A percentile compares a stretch with the other conserved stretches of the same genome.
These are phyloP conservation scores for Sthenelais limicola DNA, from an alignment of 2,888 invertebrate species.

Conservation along the genomic window DNA sequence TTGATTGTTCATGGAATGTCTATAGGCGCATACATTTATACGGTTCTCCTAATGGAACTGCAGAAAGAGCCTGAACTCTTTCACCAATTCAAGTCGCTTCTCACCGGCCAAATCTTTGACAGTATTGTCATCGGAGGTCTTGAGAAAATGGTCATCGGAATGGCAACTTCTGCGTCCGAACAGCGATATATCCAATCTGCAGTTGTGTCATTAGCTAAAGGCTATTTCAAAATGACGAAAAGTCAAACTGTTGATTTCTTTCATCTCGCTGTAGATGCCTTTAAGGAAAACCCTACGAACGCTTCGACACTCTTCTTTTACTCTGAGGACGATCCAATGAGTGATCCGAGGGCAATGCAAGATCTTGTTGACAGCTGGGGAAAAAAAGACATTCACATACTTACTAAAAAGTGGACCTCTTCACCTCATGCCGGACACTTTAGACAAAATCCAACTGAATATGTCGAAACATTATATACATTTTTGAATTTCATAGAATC, in stretches of 20 bases:
- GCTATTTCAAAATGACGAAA: slow-evolving; percentile 56
- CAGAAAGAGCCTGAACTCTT: slow-evolving; percentile 45
- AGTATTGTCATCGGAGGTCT: slow-evolving; percentile 60
- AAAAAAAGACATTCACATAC: slow-evolving; percentile 3
- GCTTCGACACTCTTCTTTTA: slow-evolving; percentile 57
- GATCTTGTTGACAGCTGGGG: slow-evolving; percentile 53
- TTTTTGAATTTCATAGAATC: too few relatives aligned
- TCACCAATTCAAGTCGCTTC: slow-evolving; percentile 44
- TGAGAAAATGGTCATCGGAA: slow-evolving; percentile 56
- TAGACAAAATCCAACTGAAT: slow-evolving; percentile 7
- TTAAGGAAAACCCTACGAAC: slow-evolving; percentile 51
- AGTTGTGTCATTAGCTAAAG: slow-evolving; percentile 47
- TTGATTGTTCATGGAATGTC: slow-evolving; percentile 59
- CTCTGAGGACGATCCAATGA: slow-evolving; percentile 58
- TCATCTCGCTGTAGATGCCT: slow-evolving; percentile 52
- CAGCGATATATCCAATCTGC: slow-evolving; percentile 49
- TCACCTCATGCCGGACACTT: slow-evolving; percentile 39
- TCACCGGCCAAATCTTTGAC: slow-evolving; percentile 58
- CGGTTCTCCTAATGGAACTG: slow-evolving; percentile 47
- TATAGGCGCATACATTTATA: slow-evolving; percentile 60
- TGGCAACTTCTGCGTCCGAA: slow-evolving; percentile 51
- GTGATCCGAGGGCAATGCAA: slow-evolving; percentile 52
- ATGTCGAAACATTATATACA: neutral
- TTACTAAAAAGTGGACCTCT: slow-evolving; percentile 17
- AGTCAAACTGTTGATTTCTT: slow-evolving; percentile 57